Conservation (phyloP, 1,140 invertebrate genomes). For the Zaprionus africanus region DNA sequence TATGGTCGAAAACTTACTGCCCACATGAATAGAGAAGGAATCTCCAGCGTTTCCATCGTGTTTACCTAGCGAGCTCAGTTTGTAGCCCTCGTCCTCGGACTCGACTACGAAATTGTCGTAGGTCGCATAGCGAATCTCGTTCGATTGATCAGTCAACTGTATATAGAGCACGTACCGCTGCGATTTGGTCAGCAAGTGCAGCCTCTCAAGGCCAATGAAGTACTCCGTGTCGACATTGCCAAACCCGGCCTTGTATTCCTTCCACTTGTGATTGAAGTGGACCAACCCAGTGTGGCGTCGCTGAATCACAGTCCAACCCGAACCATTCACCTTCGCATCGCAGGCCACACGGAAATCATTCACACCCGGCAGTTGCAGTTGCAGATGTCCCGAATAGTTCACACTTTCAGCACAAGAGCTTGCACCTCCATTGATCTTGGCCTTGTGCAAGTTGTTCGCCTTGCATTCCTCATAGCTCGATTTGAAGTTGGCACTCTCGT, state of each 20-base stretch:
- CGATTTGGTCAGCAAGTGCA: conserved; percentile 15
- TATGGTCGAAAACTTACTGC: conserved; percentile 3
- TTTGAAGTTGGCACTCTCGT: not conserved
- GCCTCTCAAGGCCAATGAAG: conserved; percentile 17
- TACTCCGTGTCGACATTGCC: not conserved
- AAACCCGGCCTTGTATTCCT: not conserved
- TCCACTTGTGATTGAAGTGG: not conserved
- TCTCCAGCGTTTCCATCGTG: conserved; percentile 1
- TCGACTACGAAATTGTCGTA: conserved; percentile 22
- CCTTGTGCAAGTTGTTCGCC: not conserved
- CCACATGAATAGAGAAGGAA: not conserved
- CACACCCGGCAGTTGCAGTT: not conserved
- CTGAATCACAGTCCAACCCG: conserved; percentile 11
- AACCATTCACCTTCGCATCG: not conserved
- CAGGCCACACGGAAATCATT: not conserved
- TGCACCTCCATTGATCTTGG: not conserved
- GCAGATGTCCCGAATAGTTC: not conserved
- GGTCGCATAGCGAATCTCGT: conserved; percentile 15
- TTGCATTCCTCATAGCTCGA: not conserved
- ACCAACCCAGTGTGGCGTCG: not conserved
- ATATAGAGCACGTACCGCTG: conserved; percentile 18
- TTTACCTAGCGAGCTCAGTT: conserved; percentile 1
- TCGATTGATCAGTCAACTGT: conserved; percentile 10
- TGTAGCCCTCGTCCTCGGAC: not conserved
- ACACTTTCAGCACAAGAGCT: not conserved